Evolutionary conservation across 1,140 invertebrate species (phyloP).

Genomic region (Drosophila elegans): DNA sequence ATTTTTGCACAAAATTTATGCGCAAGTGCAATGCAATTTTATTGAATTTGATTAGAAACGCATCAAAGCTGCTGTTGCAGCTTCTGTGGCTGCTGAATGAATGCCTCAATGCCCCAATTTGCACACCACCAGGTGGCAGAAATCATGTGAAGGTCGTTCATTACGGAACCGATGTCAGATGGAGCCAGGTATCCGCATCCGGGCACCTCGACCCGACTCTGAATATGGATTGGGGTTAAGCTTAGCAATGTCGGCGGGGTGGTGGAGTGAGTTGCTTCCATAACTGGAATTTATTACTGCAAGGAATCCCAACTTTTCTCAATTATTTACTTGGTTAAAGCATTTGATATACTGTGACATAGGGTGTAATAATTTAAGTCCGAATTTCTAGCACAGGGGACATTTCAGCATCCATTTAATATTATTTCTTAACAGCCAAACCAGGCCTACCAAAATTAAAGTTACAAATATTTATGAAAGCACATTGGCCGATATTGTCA

Average conservation of each 20-base stretch:
- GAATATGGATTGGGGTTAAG: slow-evolving; percentile 23
- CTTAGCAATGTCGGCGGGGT: neutral
- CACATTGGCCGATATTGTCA: no score
- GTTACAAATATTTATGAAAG: no score
- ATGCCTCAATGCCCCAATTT: slow-evolving; percentile 20
- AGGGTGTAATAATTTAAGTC: no score
- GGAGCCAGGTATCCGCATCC: neutral
- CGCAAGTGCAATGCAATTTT: slow-evolving; percentile 50
- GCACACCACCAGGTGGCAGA: slow-evolving; percentile 11
- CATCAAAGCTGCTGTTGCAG: slow-evolving; percentile 33
- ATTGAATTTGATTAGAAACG: slow-evolving; percentile 51
- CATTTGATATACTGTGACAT: no score
- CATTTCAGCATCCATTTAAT: no score
- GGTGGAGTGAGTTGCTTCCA: neutral
- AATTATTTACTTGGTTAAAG: no score
- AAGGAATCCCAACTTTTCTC: neutral
- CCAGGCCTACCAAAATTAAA: no score
- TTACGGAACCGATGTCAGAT: neutral
- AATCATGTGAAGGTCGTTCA: slow-evolving; percentile 41
- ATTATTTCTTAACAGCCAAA: no score
- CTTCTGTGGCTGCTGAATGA: slow-evolving; percentile 1
- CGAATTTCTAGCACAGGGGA: no score
- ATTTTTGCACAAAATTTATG: slow-evolving; percentile 49
- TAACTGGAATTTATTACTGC: neutral
- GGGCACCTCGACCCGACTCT: neutral